Evolutionary conservation across 2,113 vertebrate species (phyloP).

Genomic region (Calypte anna): DNA sequence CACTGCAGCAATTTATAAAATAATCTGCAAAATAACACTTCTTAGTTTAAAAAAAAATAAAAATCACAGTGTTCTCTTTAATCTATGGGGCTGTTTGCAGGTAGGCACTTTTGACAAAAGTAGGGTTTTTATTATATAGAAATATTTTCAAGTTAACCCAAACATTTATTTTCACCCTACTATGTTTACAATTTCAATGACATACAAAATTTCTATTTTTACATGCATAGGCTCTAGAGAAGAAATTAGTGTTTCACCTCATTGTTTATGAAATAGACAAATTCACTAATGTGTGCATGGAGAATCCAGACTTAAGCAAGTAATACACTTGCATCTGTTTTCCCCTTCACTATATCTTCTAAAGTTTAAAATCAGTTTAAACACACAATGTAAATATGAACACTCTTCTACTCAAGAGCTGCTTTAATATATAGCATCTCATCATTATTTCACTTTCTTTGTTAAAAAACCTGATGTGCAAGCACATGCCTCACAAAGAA

Average conservation of each 20-base stretch:
- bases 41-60: background rate
- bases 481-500: background rate
- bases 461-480: background rate
- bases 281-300: background rate
- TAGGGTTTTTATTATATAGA: background rate
- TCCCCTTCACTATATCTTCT: background rate
- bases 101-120: background rate
- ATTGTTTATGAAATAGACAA: background rate
- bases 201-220: background rate
- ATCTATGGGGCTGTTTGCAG: background rate
- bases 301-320: background rate
- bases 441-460: background rate
- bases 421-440: background rate
- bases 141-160: background rate
- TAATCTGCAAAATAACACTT: background rate
- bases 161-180: background rate
- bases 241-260: background rate
- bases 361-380: background rate
- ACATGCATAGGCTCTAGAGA: background rate
- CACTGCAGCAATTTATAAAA: background rate
- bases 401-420: background rate
- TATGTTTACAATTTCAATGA: background rate
- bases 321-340: background rate
- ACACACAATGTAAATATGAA: rapidly evolving
- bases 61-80: background rate